Conservation (phyloP, 2,888 invertebrate species). For the Holacanthella duospinosa region DNA sequence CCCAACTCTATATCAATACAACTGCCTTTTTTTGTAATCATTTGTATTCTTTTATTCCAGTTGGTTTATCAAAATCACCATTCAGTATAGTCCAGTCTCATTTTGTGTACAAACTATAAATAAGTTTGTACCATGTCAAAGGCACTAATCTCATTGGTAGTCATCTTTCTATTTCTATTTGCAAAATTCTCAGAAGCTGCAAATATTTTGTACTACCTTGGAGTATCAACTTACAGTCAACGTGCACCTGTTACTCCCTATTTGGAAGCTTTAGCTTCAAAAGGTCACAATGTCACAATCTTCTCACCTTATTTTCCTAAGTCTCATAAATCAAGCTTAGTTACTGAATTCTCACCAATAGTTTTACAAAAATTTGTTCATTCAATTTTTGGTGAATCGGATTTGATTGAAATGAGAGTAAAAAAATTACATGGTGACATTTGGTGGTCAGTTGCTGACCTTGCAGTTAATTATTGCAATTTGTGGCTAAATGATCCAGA, state of each 20-base stretch:
- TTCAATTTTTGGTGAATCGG: not conserved
- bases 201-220: not conserved
- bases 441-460: not conserved
- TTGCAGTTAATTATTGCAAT: not conserved
- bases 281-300: slow-evolving; percentile 23
- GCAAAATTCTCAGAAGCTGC: no score
- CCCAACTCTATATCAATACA: no score
- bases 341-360: slow-evolving; percentile 2
- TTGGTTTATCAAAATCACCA: no score
- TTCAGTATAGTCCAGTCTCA: no score
- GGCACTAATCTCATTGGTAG: no score
- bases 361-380: not conserved
- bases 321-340: no score
- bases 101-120: no score
- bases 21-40: no score
- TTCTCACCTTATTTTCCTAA: slow-evolving; percentile 16
- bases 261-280: slow-evolving; percentile 14
- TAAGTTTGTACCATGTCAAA: no score
- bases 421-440: not conserved
- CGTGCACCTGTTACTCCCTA: not conserved
- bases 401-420: no score
- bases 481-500: not conserved
- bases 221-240: not conserved
- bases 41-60: no score
- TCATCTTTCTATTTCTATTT: no score